phyloP scores from a whole-genome alignment of 2,113 vertebrate species.

The Theristicus caerulescens region DNA sequence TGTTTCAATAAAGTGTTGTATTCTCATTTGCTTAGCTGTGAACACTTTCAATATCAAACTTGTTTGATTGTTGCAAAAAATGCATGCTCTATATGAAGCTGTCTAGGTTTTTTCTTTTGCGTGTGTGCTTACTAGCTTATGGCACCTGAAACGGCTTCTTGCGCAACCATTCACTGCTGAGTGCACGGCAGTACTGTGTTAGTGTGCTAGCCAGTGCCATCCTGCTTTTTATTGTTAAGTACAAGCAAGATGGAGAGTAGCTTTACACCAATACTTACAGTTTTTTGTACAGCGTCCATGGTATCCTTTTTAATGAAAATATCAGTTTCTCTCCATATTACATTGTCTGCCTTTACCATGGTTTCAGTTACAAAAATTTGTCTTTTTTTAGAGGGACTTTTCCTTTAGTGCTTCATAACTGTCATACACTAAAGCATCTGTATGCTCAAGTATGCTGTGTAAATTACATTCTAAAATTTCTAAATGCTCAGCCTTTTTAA shows the following conservation, averaged over 20 bases:
- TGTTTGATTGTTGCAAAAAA: not conserved
- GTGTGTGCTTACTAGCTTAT: conserved; percentile 16
- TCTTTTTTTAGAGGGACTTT: not conserved
- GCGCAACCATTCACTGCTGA: not conserved
- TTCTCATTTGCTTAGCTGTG: conserved; percentile 59
- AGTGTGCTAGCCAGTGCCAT: not conserved
- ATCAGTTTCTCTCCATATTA: not conserved
- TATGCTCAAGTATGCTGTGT: conserved; percentile 37
- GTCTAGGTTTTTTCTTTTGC: conserved; percentile 5
- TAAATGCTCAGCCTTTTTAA: not conserved
- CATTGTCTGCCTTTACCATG: not conserved
- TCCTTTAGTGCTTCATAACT: conserved; percentile 28
- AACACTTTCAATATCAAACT: not conserved
- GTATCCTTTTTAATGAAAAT: not conserved
- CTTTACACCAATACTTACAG: not conserved
- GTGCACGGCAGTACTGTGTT: conserved; percentile 3
- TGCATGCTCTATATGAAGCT: conserved; percentile 53
- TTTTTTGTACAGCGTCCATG: not conserved
- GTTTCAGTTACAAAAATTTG: not conserved
- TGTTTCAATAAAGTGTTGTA: conserved; percentile 16
- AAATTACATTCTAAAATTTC: conserved; percentile 4
- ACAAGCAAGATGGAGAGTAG: not conserved
- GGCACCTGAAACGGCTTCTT: not conserved
- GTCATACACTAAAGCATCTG: conserved; percentile 36
- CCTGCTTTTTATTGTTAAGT: not conserved